Conservation (phyloP, 30 jellyfish, hydroid and myxozoan species). For the Aurelia aurita complex sp. Pacific region DNA sequence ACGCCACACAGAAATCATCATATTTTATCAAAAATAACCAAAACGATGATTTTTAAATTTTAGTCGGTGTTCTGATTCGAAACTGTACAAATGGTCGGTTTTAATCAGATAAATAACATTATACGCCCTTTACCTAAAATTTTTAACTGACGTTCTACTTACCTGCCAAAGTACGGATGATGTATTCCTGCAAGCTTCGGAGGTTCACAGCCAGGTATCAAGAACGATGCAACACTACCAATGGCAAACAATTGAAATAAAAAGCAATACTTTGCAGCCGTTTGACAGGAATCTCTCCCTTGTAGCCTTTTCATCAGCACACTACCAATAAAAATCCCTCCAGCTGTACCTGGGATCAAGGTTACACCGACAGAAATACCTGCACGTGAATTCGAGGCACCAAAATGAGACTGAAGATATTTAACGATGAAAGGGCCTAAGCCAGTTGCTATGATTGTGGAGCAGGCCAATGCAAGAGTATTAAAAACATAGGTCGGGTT, state of each 20-base stretch:
- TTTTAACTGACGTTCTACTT: not conserved
- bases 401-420: constrained; percentile 95
- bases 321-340: constrained; percentile 96
- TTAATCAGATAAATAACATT: no score
- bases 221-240: constrained; percentile 82
- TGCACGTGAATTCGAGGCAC: constrained; percentile 92
- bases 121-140: no score
- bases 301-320: constrained; percentile 82
- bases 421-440: constrained; percentile 97
- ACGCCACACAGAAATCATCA: no score
- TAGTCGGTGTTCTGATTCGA: no score
- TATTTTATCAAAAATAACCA: no score
- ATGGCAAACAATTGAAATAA: constrained; percentile 90
- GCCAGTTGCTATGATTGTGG: constrained; percentile 94
- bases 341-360: constrained; percentile 97
- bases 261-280: constrained; percentile 94
- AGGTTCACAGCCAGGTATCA: constrained; percentile 94
- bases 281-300: constrained; percentile 82
- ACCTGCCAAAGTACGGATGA: constrained; percentile 78
- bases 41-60: no score
- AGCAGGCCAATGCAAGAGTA: constrained; percentile 90
- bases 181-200: constrained; percentile 95
- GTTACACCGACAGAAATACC: constrained; percentile 97
- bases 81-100: no score
- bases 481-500: constrained; percentile 90